Evolutionary conservation across 2,888 invertebrate species (phyloP), one percentile per base, ranked within the genome.

Genomic region (Tiliacea citrago): DNA sequence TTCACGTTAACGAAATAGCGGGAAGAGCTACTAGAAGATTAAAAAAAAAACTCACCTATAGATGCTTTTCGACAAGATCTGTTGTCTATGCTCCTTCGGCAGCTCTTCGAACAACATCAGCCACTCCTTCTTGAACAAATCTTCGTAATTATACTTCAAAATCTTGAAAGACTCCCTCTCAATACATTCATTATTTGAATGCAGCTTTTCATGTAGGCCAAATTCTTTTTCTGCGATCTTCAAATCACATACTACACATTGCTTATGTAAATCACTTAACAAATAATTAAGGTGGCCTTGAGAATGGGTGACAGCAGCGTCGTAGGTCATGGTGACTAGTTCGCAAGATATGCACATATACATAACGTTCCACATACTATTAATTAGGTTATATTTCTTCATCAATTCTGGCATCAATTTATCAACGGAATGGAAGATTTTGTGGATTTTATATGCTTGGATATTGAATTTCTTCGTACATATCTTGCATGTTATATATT

Each of bases 301-400:
- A 4, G 91, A 88, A 63, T 95, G 95, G 1, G 91, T 92, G 0
- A 95, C 91, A 0, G 91, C 91, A 0, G 88, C 83, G 39, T 95
- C 94, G 57, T 95, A 95, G 0, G 85, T 81, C 60, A 93, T 91
- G 0, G 90, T 90, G 0, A 91, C 84, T 0, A 92, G 74, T 0
- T 91, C 87, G 53, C 95, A 95, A 0, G 73, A 67, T 0, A 67
- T 49, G 68, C 95, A 95, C 5, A 84, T 72, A 39, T 89, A 95
- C 0, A 94, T 76, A 0, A 94, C 89, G 18, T 94, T 92, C 94
- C 94, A 94, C 13, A 89, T 89, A 0, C 86, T 86, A 13, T 89
- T 89, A 0, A 93, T 75, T 0, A 89, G 89, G 18, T 92, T 83
- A 53, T 94, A 94, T 29, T 91, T 93, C 68, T 90, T 88, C 5